phyloP scores from a whole-genome alignment of 2,888 invertebrate genomes.

The Prosopocoilus inquinatus region DNA sequence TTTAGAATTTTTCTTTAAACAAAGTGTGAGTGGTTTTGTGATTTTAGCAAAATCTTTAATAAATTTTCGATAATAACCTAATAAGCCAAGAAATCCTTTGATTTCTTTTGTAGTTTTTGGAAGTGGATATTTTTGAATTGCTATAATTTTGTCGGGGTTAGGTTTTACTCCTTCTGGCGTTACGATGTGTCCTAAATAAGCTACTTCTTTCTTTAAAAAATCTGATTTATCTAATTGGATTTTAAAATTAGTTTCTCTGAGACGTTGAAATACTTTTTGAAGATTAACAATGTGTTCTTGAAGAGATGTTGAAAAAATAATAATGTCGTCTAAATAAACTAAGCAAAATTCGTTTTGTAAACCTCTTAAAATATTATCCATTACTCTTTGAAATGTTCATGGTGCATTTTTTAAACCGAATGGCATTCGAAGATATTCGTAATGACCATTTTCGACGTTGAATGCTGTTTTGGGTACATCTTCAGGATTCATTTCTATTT shows the following conservation, averaged over 20 bases:
- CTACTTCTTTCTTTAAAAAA: slow-evolving; percentile 5
- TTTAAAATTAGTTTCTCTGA: slow-evolving; percentile 2
- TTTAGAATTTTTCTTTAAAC: slow-evolving; percentile 17
- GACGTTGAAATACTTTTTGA: background rate
- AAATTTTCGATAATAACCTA: slow-evolving; percentile 16
- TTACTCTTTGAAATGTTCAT: slow-evolving; percentile 30
- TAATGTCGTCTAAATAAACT: slow-evolving; percentile 30
- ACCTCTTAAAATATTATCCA: slow-evolving; percentile 25
- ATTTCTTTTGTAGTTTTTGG: slow-evolving; percentile 17
- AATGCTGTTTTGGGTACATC: slow-evolving; percentile 36
- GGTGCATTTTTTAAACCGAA: slow-evolving; percentile 36
- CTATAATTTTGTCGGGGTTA: slow-evolving; percentile 13
- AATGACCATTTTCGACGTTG: slow-evolving; percentile 31
- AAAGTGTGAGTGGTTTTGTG: slow-evolving; percentile 19
- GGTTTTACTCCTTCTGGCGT: slow-evolving; percentile 18
- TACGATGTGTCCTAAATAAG: slow-evolving; percentile 15
- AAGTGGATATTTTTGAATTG: slow-evolving; percentile 11
- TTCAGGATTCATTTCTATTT: slow-evolving; percentile 23
- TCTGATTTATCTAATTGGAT: background rate
- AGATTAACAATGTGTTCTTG: background rate
- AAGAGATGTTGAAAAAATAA: slow-evolving; percentile 10
- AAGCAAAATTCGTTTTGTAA: slow-evolving; percentile 5
- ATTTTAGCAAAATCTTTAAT: slow-evolving; percentile 20
- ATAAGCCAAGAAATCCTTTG: slow-evolving; percentile 10
- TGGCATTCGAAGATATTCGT: slow-evolving; percentile 33